Conservation (phyloP, 2,113 vertebrate species). For the Hypanus sabinus region DNA sequence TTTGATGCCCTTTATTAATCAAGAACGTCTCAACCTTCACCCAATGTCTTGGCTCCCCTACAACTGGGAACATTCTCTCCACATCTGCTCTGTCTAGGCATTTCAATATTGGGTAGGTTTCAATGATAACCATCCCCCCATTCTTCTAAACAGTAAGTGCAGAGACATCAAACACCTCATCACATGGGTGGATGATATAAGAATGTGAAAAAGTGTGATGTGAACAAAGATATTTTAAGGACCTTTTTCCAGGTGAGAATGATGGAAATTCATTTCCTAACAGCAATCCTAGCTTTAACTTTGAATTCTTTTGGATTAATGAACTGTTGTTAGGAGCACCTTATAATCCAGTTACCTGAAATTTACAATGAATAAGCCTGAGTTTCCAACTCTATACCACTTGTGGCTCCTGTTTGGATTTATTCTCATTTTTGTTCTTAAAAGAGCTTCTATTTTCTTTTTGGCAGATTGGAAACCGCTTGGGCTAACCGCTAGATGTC, state of each 20-base stretch:
- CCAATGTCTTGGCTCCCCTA: too few species aligned
- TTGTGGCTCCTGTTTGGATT: not conserved
- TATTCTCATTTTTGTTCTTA: not conserved
- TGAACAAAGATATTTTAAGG: not conserved
- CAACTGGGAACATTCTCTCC: too few species aligned
- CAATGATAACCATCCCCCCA: too few species aligned
- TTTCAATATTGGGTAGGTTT: too few species aligned
- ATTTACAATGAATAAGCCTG: not conserved
- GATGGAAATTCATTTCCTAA: not conserved
- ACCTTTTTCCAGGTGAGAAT: not conserved
- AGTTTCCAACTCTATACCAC: not conserved
- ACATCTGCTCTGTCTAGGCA: too few species aligned
- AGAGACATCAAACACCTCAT: not conserved
- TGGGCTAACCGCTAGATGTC: conserved; percentile 24
- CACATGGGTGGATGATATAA: not conserved
- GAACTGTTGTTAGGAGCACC: not conserved
- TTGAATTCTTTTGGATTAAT: not conserved
- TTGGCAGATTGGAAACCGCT: conserved; percentile 34
- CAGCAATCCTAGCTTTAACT: not conserved
- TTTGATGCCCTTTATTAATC: too few species aligned
- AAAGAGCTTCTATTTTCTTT: conserved; percentile 16
- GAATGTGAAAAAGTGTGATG: not conserved
- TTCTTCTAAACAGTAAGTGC: too few species aligned
- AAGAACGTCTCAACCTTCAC: too few species aligned
- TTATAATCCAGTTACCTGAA: not conserved